A percentile compares a stretch with the other conserved stretches of the same genome.
Conservation (phyloP, 2,113 vertebrate genomes). For the Ageneiosus marmoratus region DNA sequence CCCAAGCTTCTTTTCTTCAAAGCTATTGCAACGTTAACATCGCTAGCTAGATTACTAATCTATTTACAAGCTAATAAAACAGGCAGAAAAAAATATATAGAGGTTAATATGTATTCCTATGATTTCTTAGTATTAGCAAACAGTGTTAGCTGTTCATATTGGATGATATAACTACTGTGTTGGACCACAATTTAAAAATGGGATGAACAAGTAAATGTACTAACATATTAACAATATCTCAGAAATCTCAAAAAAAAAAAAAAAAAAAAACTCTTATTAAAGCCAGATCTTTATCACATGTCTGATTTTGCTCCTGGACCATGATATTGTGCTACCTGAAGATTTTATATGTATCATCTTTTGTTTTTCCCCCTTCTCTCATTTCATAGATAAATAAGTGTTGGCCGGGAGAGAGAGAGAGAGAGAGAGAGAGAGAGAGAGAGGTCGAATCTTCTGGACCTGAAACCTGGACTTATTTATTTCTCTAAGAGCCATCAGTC, state of each 20-base stretch:
- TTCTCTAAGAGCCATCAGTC: background rate
- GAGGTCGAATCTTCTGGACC: constrained; percentile 14
- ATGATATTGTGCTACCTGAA: background rate
- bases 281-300: background rate
- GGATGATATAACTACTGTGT: background rate
- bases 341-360: background rate
- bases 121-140: background rate
- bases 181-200: background rate
- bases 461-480: background rate
- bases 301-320: background rate
- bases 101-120: too few species aligned
- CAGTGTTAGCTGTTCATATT: background rate
- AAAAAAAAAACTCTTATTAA: too few species aligned
- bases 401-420: background rate
- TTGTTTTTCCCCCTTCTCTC: background rate
- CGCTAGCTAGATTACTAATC: background rate
- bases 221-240: too few species aligned
- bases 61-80: background rate
- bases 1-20: background rate
- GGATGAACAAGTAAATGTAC: background rate
- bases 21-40: background rate
- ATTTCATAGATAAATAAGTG: background rate
- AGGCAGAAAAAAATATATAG: too few species aligned
- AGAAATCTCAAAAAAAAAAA: too few species aligned
- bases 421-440: too few species aligned